Base-by-base conservation (phyloP, 2,888 invertebrate species). In the Tridacna crocea region DNA sequence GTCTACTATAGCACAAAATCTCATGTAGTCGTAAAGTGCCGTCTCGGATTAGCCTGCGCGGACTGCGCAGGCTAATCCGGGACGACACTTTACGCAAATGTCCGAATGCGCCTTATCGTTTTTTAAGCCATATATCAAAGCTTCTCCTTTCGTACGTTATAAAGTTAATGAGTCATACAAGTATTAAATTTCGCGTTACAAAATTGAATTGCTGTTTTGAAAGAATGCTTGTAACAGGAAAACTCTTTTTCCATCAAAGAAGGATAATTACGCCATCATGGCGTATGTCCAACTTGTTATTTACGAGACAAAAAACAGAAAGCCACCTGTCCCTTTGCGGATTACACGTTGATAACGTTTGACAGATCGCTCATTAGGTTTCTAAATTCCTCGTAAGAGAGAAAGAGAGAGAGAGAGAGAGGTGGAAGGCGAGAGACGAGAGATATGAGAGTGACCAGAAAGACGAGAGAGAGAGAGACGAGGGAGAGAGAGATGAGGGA, bases 301-400 rank as follows among this genome's bases (percentile, higher is more conserved):
- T 70, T 70, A 70, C 70, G 51, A 47, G 70, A 70, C 70, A 70
- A 4, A 22, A 48, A 70, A 66, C 66, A 46, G 66, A 66, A 15
- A 51, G 70, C 12, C 48, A 70, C 47, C 70, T 70, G 70, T 70
- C 70, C 48, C 4, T n/a, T 61, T 24, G n/a, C 13, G 22, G 13
- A 61, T 22, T 61, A 36, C 36, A 36, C 36, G 61, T 24, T 61
- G 26, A 61, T 24, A 61, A n/a, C 61, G 26, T 22, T 17, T 17
- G 58, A 58, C 58, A n/a, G 58, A 36, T 36, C 36, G 36, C 36
- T 36, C 36, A 8, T 36, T 36, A 36, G 36, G 36, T 4, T 4
- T 36, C 3, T 36, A 36, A 36, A 36, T 36, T 36, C 36, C 36
- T 36, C 36, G 36, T 8, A 36, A 36, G 36, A 36, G 36, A 8